Percentiles rank a stretch among this genome's conserved stretches.
Conservation (phyloP, 1,140 invertebrate species). For the Drosophila cardini region DNA sequence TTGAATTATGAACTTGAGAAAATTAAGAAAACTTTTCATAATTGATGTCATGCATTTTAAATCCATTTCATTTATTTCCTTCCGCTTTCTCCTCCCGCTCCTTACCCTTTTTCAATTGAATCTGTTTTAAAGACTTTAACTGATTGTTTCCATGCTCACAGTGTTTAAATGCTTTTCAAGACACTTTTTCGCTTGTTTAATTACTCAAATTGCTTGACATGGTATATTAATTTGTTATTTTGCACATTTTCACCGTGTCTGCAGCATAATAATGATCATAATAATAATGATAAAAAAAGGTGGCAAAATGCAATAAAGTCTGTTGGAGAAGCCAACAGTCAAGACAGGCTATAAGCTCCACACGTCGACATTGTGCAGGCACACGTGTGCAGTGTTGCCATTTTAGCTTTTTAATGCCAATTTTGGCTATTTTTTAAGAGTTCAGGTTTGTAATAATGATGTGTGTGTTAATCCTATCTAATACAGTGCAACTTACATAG, state of each 20-base stretch:
- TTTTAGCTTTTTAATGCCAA: too few relatives aligned
- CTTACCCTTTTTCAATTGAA: constrained; percentile 36
- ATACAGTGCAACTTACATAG: too few relatives aligned
- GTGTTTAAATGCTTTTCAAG: too few relatives aligned
- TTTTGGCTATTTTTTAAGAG: too few relatives aligned
- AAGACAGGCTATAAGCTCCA: constrained; percentile 27
- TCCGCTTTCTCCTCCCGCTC: constrained; percentile 25
- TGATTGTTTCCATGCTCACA: background rate
- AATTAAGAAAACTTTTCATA: constrained; percentile 79
- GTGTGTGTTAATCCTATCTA: too few relatives aligned
- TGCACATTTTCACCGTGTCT: constrained; percentile 31
- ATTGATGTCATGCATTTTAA: constrained; percentile 80
- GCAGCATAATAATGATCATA: constrained; percentile 22
- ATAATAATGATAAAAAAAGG: constrained; percentile 34
- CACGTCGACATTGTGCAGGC: constrained; percentile 28
- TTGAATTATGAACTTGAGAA: constrained; percentile 71
- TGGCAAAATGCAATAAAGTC: constrained; percentile 65
- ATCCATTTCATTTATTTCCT: constrained; percentile 53
- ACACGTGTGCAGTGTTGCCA: background rate
- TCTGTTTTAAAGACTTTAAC: constrained; percentile 24
- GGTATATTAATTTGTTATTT: constrained; percentile 53
- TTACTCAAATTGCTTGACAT: constrained; percentile 1
- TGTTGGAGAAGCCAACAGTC: constrained; percentile 32
- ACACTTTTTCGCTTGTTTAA: constrained; percentile 6
- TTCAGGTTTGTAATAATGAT: too few relatives aligned